phyloP scores from a whole-genome alignment of 2,797 vertebrate genomes.

The Fundulus diaphanus region DNA sequence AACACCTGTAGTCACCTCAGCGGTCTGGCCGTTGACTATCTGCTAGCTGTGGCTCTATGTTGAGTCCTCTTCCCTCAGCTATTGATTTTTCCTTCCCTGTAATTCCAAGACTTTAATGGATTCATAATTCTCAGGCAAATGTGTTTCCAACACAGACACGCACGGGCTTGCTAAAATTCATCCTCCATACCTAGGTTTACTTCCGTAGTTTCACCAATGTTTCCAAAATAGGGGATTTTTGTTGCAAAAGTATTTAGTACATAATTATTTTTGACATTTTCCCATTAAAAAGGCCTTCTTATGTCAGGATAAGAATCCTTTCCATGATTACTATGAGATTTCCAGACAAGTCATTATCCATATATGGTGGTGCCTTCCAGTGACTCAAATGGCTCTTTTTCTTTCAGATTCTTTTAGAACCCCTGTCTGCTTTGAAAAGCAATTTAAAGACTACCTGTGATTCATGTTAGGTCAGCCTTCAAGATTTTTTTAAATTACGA shows the following conservation, averaged over 20 bases:
- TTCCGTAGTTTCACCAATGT: neutral
- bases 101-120: neutral
- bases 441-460: neutral
- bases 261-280: neutral
- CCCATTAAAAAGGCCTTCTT: neutral
- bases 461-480: neutral
- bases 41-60: neutral
- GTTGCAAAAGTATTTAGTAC: neutral
- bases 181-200: neutral
- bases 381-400: neutral
- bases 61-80: neutral
- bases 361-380: neutral
- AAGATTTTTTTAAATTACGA: too few relatives aligned
- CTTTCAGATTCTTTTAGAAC: neutral
- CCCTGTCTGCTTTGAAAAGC: neutral
- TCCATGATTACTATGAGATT: neutral
- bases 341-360: neutral
- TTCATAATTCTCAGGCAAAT: neutral
- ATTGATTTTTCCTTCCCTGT: neutral
- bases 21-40: neutral
- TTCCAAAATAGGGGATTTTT: neutral
- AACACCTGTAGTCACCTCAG: neutral
- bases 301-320: neutral
- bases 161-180: neutral
- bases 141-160: neutral